phyloP scores from a whole-genome alignment of 2,888 invertebrate genomes.

The Amaurobius ferox region DNA sequence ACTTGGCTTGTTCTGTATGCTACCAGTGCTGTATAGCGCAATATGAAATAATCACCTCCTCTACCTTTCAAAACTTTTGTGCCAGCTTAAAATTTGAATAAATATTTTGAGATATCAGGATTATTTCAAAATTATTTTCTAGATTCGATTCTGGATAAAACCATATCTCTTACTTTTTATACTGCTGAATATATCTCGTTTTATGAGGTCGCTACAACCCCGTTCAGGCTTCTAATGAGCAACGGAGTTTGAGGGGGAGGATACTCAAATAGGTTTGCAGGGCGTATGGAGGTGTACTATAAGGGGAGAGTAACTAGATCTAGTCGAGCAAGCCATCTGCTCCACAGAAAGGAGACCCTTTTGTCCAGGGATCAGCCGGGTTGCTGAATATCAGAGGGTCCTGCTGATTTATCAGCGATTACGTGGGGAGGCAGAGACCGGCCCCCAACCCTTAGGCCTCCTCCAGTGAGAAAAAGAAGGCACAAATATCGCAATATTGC shows the following conservation, averaged over 20 bases:
- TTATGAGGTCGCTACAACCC: slow-evolving; percentile 46
- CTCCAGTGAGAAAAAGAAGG: no score
- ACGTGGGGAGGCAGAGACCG: slow-evolving; percentile 12
- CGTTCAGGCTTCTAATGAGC: slow-evolving; percentile 69
- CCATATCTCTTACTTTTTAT: neutral
- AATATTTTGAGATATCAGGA: no score
- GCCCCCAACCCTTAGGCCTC: neutral
- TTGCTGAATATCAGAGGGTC: slow-evolving; percentile 41
- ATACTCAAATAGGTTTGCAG: neutral
- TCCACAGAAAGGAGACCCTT: slow-evolving; percentile 38
- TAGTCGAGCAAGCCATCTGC: slow-evolving; percentile 68
- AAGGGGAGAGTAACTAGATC: slow-evolving; percentile 55
- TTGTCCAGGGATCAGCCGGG: slow-evolving; percentile 48
- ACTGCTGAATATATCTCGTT: slow-evolving; percentile 38
- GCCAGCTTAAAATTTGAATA: no score
- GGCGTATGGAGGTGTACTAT: slow-evolving; percentile 10
- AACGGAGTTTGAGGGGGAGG: slow-evolving; percentile 36
- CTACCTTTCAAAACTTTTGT: no score
- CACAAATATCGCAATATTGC: no score
- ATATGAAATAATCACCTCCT: no score
- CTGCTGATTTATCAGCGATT: slow-evolving; percentile 68
- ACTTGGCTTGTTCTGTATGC: no score
- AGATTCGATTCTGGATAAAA: neutral
- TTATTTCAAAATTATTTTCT: neutral
- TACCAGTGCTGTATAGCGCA: no score